These are phyloP conservation scores for Zootoca vivipara DNA, from an alignment of 2,113 vertebrate genomes.

Conservation along the genomic window DNA sequence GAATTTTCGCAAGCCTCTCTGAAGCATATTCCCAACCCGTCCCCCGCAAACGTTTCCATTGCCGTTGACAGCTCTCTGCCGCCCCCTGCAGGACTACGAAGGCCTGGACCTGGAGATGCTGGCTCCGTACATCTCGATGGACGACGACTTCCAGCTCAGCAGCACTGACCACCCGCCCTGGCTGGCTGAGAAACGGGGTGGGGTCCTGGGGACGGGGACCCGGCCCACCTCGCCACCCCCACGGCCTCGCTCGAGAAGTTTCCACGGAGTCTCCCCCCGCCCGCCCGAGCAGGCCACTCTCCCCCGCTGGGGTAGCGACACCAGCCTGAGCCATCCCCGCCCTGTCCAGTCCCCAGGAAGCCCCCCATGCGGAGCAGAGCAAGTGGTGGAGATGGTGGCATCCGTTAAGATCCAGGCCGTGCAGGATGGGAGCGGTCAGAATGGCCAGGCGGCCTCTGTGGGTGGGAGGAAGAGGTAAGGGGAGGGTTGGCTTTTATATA, in stretches of 20 bases:
- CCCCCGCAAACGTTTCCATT: accelerated
- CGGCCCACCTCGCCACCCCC: constrained; percentile 9
- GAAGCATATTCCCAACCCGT: no score
- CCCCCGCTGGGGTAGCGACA: constrained; percentile 70
- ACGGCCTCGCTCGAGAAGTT: constrained; percentile 58
- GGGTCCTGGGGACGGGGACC: neutral
- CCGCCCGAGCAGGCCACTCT: constrained; percentile 33
- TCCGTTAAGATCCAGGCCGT: neutral
- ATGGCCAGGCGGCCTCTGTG: neutral
- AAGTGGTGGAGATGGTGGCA: constrained; percentile 29
- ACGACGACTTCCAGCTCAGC: constrained; percentile 90
- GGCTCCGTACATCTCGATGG: constrained; percentile 93
- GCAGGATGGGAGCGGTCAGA: neutral
- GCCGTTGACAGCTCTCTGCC: neutral
- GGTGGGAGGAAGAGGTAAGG: constrained; percentile 63
- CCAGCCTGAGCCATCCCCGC: constrained; percentile 53
- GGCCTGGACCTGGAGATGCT: constrained; percentile 86
- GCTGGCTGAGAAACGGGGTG: neutral
- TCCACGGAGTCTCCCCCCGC: constrained; percentile 56
- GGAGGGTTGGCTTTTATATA: accelerated
- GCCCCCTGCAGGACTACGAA: constrained; percentile 59
- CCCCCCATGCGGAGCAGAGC: neutral
- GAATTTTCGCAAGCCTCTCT: no score
- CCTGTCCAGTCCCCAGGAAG: neutral
- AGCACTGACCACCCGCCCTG: constrained; percentile 60